These are phyloP conservation scores for Argyresthia albistria DNA, from an alignment of 2,888 invertebrate genomes.

Conservation along the genomic window DNA sequence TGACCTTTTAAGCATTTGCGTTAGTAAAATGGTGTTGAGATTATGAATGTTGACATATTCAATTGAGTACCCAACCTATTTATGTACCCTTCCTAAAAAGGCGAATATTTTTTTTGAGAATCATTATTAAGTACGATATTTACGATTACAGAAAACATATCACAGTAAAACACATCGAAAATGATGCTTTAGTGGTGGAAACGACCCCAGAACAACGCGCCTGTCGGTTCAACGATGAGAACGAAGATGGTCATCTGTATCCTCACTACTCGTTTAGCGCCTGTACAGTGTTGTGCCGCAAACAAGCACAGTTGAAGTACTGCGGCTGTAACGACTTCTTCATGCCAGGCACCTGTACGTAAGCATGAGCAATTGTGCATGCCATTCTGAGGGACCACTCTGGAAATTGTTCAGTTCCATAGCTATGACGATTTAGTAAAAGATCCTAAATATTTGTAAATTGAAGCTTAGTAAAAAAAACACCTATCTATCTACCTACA, in stretches of 20 bases:
- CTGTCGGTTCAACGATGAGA: slow-evolving; percentile 80
- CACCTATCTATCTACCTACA: no score
- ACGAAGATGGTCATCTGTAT: slow-evolving; percentile 69
- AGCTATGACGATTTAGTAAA: no score
- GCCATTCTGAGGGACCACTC: no score
- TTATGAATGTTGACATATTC: no score
- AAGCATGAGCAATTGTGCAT: no score
- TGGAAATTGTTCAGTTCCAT: no score
- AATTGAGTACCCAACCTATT: no score
- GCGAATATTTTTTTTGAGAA: background rate
- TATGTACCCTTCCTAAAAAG: no score
- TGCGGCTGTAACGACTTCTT: slow-evolving; percentile 81
- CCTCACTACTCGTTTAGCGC: slow-evolving; percentile 80
- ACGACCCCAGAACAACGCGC: slow-evolving; percentile 76
- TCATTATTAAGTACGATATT: slow-evolving; percentile 4
- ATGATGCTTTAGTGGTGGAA: slow-evolving; percentile 75
- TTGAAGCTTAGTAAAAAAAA: no score
- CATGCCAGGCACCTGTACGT: slow-evolving; percentile 75
- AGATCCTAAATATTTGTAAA: no score
- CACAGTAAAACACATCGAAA: slow-evolving; percentile 76
- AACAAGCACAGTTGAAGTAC: slow-evolving; percentile 70
- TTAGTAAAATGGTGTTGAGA: no score
- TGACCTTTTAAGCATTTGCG: no score
- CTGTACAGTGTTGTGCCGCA: slow-evolving; percentile 80
- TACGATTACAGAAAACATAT: slow-evolving; percentile 53